A percentile compares a stretch with the other conserved stretches of the same genome.
Evolutionary conservation across 1,140 invertebrate genomes (phyloP).

Genomic region (Bombus pyrosoma): DNA sequence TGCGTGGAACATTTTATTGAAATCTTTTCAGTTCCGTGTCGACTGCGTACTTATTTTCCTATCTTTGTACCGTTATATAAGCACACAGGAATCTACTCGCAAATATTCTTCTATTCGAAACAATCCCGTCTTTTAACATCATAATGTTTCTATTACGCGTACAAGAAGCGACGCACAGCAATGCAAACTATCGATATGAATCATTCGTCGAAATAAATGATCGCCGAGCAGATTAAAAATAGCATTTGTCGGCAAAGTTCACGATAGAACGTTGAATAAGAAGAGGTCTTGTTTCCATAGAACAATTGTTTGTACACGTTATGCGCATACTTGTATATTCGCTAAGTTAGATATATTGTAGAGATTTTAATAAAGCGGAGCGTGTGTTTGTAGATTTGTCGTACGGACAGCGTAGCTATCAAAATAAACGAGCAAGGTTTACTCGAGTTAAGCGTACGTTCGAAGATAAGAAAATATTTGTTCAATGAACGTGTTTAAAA

Average conservation of each 20-base stretch:
- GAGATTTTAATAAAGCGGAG: too few species aligned
- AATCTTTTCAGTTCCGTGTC: neutral
- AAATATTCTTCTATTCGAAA: neutral
- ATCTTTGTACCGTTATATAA: neutral
- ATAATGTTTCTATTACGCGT: neutral
- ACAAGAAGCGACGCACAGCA: neutral
- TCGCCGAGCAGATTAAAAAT: neutral
- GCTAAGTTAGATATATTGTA: neutral
- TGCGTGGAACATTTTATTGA: neutral
- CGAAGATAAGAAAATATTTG: conserved; percentile 15
- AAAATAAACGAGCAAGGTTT: neutral
- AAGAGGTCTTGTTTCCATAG: neutral
- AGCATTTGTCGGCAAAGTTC: neutral
- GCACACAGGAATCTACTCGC: too few species aligned
- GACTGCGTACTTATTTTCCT: neutral
- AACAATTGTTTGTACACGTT: neutral
- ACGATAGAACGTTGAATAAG: neutral
- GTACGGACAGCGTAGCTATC: too few species aligned
- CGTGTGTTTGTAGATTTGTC: neutral
- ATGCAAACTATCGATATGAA: neutral
- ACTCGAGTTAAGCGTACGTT: neutral
- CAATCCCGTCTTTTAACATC: neutral
- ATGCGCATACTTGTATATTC: neutral
- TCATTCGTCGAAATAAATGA: neutral
- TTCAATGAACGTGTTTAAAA: neutral